A percentile compares a stretch with the other conserved stretches of the same genome.
Evolutionary conservation across 2,113 vertebrate species (phyloP).

Genomic region (Nestor notabilis): DNA sequence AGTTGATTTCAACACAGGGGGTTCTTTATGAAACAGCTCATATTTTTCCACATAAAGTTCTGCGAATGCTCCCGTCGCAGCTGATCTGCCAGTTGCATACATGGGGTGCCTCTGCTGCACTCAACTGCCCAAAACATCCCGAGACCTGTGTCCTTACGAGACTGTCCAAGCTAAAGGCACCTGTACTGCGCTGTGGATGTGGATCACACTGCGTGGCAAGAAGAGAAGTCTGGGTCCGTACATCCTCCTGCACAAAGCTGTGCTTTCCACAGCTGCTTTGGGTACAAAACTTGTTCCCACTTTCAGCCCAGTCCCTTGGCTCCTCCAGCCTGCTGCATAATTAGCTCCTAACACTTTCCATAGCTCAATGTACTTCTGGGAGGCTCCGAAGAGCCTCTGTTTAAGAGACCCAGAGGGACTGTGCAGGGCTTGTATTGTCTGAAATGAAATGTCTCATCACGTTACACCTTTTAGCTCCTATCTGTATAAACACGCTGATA

Average conservation of each 20-base stretch:
- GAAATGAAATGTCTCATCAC: constrained; percentile 43
- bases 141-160: neutral
- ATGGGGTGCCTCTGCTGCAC: neutral
- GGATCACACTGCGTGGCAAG: neutral
- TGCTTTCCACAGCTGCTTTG: neutral
- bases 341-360: constrained; percentile 23
- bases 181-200: neutral
- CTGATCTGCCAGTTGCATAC: neutral
- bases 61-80: neutral
- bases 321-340: neutral
- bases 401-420: constrained; percentile 21
- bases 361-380: neutral
- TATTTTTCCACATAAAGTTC: neutral
- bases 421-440: neutral
- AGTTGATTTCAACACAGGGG: neutral
- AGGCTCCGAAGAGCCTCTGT: constrained; percentile 8
- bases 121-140: neutral
- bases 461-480: constrained; percentile 37
- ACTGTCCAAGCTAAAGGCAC: neutral
- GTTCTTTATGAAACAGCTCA: neutral
- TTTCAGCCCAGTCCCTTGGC: neutral
- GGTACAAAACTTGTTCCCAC: neutral
- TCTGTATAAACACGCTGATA: constrained; percentile 27
- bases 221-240: neutral
- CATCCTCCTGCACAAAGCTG: neutral